Conservation (phyloP, 2,888 invertebrate species). For the Diogma glabrata region DNA sequence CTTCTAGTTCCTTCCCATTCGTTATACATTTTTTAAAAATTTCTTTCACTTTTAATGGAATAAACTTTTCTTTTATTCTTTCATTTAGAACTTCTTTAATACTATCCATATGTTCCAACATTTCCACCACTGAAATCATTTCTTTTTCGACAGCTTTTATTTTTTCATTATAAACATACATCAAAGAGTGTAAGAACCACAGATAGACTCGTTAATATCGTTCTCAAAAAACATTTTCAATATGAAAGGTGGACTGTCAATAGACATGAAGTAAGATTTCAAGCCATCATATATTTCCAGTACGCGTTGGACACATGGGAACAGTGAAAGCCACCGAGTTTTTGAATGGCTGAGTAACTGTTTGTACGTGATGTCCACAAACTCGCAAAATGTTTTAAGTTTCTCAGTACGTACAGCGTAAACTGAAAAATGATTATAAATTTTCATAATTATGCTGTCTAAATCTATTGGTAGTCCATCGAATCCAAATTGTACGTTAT, state of each 20-base stretch:
- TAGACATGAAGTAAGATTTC: neutral
- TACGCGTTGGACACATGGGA: neutral
- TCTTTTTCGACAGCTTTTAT: slow-evolving; percentile 2
- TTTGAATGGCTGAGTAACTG: too few species aligned
- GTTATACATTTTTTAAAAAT: neutral
- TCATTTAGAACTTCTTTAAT: neutral
- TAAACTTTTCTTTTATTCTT: neutral
- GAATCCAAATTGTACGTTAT: too few species aligned
- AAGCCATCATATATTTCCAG: neutral
- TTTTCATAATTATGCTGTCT: too few species aligned
- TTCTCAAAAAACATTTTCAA: slow-evolving; percentile 1
- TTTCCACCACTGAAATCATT: neutral
- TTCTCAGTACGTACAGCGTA: too few species aligned
- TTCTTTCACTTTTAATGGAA: slow-evolving; percentile 3
- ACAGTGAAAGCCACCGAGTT: too few species aligned
- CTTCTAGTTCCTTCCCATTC: neutral
- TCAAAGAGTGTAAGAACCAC: neutral
- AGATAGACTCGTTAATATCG: neutral
- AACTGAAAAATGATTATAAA: too few species aligned
- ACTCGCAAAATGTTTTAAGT: too few species aligned
- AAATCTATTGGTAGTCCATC: too few species aligned
- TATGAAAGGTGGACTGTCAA: neutral
- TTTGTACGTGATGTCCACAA: too few species aligned
- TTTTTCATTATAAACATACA: slow-evolving; percentile 3
- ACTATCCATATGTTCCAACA: neutral